These are phyloP conservation scores for Achatina immaculata DNA, from an alignment of 1,140 invertebrate species.

Conservation along the genomic window DNA sequence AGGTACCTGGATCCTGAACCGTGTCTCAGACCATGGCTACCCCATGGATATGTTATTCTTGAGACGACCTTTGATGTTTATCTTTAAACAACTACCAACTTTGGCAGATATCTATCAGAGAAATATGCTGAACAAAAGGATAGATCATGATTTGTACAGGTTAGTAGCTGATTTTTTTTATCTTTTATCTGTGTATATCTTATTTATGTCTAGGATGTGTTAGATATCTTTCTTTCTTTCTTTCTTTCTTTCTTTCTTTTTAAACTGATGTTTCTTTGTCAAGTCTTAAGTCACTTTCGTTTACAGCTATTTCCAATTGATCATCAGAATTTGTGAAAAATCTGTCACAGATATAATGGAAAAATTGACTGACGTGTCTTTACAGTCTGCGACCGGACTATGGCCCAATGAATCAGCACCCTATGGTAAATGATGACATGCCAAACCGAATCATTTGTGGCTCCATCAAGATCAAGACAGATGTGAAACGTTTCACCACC, in stretches of 20 bases:
- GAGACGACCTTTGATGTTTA: background rate
- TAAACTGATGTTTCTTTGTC: no score
- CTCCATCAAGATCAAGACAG: slow-evolving; percentile 68
- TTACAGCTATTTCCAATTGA: no score
- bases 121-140: slow-evolving; percentile 44
- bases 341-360: no score
- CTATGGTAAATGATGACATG: slow-evolving; percentile 74
- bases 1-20: slow-evolving; percentile 72
- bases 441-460: slow-evolving; percentile 73
- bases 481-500: slow-evolving; percentile 64
- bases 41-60: slow-evolving; percentile 34
- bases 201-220: no score
- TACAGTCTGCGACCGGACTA: slow-evolving; percentile 70
- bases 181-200: slow-evolving; percentile 38
- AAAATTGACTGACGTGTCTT: no score
- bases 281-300: no score
- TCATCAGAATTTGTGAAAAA: no score
- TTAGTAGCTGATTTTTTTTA: slow-evolving; percentile 63
- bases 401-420: slow-evolving; percentile 70
- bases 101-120: background rate
- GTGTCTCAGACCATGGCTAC: slow-evolving; percentile 12
- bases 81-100: background rate
- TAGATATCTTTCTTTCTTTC: background rate
- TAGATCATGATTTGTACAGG: slow-evolving; percentile 71
- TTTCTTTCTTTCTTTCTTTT: no score